phyloP scores from a whole-genome alignment of 2,797 vertebrate species.

The Gambelia wislizenii region DNA sequence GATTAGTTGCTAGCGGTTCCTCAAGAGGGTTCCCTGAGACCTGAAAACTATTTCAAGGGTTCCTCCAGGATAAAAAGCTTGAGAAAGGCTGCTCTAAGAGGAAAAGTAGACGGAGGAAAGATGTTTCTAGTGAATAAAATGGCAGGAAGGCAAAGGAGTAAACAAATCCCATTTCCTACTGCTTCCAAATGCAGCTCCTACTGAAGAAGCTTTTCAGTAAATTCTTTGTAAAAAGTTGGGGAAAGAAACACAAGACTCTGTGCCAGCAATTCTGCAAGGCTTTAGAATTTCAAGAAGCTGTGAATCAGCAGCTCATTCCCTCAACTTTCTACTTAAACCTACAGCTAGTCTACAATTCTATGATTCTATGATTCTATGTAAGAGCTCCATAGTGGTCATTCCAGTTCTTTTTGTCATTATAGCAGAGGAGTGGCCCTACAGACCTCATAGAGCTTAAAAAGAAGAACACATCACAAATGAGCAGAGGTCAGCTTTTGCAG shows the following conservation, averaged over 20 bases:
- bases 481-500: conserved; percentile 59
- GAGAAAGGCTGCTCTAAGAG: too few species aligned
- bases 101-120: not conserved
- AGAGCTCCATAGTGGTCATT: conserved; percentile 1
- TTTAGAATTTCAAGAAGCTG: conserved; percentile 27
- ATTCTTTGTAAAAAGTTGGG: not conserved
- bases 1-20: too few species aligned
- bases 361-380: too few species aligned
- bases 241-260: not conserved
- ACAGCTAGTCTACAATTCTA: not conserved
- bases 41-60: too few species aligned
- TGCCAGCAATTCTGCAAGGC: not conserved
- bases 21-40: too few species aligned
- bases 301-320: not conserved
- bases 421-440: conserved; percentile 49
- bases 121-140: not conserved
- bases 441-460: conserved; percentile 42
- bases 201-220: not conserved
- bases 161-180: too few species aligned
- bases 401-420: conserved; percentile 30
- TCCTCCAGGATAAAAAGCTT: too few species aligned
- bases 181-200: not conserved
- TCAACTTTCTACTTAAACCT: conserved; percentile 20
- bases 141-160: not conserved
- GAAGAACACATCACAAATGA: conserved; percentile 50